Conservation (phyloP, 2,113 vertebrate genomes). For the Ranitomeya imitator region DNA sequence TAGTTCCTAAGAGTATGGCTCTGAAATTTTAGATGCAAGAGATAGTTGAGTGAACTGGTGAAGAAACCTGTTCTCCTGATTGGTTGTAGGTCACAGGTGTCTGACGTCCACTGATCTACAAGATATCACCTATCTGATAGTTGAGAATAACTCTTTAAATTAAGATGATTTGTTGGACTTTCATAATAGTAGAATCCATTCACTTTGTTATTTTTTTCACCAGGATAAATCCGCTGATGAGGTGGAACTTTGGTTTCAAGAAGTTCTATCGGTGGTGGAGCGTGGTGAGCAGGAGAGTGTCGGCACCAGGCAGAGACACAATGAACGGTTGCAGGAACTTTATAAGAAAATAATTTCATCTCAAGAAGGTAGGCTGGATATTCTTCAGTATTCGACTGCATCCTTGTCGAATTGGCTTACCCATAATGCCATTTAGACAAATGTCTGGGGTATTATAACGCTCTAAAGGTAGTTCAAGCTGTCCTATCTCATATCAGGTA, state of each 20-base stretch:
- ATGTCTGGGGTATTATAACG: too few relatives aligned
- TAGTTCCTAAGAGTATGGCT: too few relatives aligned
- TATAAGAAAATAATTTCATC: constrained; percentile 73
- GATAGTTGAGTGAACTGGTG: too few relatives aligned
- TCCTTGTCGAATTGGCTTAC: too few relatives aligned
- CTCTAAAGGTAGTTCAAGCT: neutral
- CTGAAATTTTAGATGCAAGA: too few relatives aligned
- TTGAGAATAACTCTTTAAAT: too few relatives aligned
- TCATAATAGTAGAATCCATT: neutral
- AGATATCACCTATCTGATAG: too few relatives aligned
- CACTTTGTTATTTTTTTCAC: neutral
- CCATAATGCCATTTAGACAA: neutral
- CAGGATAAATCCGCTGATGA: constrained; percentile 73
- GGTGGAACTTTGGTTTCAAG: constrained; percentile 79
- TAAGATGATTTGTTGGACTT: too few relatives aligned
- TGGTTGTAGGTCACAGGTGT: too few relatives aligned
- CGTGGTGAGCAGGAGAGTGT: constrained; percentile 62
- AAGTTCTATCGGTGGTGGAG: constrained; percentile 79
- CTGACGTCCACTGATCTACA: too few relatives aligned
- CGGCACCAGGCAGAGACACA: constrained; percentile 56
- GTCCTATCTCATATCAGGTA: too few relatives aligned
- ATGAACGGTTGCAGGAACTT: constrained; percentile 74
- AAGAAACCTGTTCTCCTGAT: too few relatives aligned
- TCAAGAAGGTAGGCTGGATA: constrained; percentile 65
- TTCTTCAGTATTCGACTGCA: neutral